Conservation (phyloP, 2,113 vertebrate species). For the Rhynchomys soricoides region DNA sequence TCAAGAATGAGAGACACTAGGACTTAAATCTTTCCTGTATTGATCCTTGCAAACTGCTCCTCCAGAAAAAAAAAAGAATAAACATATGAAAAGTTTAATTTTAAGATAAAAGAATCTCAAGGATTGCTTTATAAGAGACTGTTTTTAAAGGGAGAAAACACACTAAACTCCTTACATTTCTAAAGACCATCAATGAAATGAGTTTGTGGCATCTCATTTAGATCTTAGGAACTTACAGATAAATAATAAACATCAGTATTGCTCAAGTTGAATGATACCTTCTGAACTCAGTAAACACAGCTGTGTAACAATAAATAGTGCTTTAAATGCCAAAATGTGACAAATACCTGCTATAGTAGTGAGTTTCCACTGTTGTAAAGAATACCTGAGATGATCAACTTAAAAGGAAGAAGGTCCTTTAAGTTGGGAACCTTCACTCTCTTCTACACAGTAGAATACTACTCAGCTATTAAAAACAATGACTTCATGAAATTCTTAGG, state of each 20-base stretch:
- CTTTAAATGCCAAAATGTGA: slow-evolving; percentile 9
- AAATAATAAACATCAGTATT: neutral
- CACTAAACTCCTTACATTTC: neutral
- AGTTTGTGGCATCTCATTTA: neutral
- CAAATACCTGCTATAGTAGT: neutral
- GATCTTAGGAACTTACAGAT: neutral
- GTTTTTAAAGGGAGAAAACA: neutral
- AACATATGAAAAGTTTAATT: neutral
- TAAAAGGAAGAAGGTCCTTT: neutral
- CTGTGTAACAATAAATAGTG: neutral
- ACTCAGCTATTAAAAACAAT: no score
- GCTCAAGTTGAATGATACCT: neutral
- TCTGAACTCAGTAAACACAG: neutral
- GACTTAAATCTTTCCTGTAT: neutral
- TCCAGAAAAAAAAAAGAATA: neutral
- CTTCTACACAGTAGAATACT: no score
- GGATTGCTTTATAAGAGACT: neutral
- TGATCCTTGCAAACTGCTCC: slow-evolving; percentile 7
- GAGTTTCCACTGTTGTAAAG: neutral
- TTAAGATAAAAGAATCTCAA: neutral
- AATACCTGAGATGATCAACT: neutral
- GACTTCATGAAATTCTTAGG: no score
- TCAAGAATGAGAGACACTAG: neutral
- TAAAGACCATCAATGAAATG: neutral
- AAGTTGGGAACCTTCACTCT: no score